phyloP scores from a whole-genome alignment of 2,797 vertebrate species.

The Oreortyx pictus region DNA sequence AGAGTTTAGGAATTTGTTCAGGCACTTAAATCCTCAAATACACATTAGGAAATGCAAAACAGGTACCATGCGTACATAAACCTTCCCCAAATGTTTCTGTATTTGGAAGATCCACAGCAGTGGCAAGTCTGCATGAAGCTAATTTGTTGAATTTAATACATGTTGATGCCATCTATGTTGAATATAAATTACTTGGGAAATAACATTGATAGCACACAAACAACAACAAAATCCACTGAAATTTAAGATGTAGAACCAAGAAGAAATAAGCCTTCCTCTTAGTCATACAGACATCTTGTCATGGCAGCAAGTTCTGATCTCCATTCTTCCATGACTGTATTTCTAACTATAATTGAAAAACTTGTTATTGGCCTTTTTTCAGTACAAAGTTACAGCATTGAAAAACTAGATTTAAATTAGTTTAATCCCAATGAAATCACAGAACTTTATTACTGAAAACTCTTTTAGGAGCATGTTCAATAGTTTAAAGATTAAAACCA shows the following conservation, averaged over 20 bases:
- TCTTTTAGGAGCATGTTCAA: background rate
- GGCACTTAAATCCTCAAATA: background rate
- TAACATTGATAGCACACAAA: background rate
- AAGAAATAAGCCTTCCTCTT: background rate
- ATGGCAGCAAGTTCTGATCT: background rate
- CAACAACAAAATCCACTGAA: background rate
- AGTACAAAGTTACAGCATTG: background rate
- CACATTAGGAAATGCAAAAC: background rate
- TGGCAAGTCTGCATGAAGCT: background rate
- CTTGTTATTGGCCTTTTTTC: background rate
- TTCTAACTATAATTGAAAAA: background rate
- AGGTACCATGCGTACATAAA: background rate
- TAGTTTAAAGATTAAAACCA: background rate
- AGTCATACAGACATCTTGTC: background rate
- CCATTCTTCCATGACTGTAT: background rate
- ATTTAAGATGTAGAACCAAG: background rate
- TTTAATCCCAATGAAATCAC: background rate
- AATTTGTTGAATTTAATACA: background rate
- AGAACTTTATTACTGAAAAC: background rate
- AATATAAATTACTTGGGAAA: background rate
- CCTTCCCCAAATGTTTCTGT: background rate
- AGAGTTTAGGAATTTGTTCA: background rate
- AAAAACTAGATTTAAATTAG: background rate
- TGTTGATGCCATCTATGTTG: accelerated
- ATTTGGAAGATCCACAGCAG: background rate